Percentiles rank a stretch among this genome's conserved stretches.
These are phyloP conservation scores for Ephydatia muelleri DNA, from an alignment of 37 sponge, comb jelly and placozoan genomes.

Conservation along the genomic window DNA sequence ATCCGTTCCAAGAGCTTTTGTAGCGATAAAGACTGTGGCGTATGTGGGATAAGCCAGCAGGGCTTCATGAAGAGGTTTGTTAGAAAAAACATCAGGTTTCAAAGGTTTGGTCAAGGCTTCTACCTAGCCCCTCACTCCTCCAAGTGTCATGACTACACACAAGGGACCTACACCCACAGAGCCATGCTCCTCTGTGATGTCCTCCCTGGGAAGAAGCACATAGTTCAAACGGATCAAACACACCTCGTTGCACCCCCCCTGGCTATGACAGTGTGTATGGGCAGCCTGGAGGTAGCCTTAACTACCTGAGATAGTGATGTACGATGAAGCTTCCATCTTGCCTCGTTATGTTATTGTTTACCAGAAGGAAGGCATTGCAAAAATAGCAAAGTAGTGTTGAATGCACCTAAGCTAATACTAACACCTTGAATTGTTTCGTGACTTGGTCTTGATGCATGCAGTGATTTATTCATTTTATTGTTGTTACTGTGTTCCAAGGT, in stretches of 20 bases:
- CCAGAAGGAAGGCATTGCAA: slow-evolving; percentile 50
- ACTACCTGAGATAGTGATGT: slow-evolving; percentile 72
- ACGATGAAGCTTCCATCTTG: slow-evolving; percentile 38
- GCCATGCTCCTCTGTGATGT: slow-evolving; percentile 74
- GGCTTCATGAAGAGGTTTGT: slow-evolving; percentile 55
- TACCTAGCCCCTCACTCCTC: slow-evolving; percentile 83
- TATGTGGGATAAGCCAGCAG: slow-evolving; percentile 60
- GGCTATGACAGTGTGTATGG: slow-evolving; percentile 72
- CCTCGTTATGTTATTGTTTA: slow-evolving; percentile 77
- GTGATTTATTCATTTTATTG: no score
- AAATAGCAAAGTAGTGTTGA: no score
- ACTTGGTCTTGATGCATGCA: no score
- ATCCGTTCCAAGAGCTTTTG: slow-evolving; percentile 26
- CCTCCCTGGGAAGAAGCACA: slow-evolving; percentile 58
- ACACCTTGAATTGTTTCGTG: no score
- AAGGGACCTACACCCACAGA: slow-evolving; percentile 46
- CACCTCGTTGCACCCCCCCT: slow-evolving; percentile 48
- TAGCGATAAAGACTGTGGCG: slow-evolving; percentile 46
- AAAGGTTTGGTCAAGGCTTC: slow-evolving; percentile 76
- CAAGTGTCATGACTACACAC: slow-evolving; percentile 84
- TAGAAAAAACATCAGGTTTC: slow-evolving; percentile 53
- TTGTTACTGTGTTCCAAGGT: no score
- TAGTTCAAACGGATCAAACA: slow-evolving; percentile 28
- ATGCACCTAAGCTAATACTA: no score
- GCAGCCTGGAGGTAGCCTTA: slow-evolving; percentile 46